Percentiles rank a stretch among this genome's conserved stretches.
Conservation (phyloP, 2,888 invertebrate species). For the Laspeyria flexula region DNA sequence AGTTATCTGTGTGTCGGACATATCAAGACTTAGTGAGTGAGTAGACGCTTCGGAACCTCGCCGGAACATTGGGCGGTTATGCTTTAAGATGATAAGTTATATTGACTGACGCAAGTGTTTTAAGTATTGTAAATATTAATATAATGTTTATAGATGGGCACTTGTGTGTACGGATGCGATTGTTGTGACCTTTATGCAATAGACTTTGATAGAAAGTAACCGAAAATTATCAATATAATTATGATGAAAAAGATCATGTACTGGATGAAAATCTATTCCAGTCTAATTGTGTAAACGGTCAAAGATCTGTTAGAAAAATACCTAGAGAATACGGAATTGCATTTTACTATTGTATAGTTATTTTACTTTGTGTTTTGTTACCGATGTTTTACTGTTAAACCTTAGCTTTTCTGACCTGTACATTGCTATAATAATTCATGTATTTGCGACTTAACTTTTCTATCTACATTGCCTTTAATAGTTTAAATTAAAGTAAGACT, state of each 20-base stretch:
- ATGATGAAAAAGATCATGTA: too few species aligned
- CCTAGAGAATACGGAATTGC: constrained; percentile 70
- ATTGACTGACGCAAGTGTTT: constrained; percentile 83
- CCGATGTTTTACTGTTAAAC: constrained; percentile 45
- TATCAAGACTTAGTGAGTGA: constrained; percentile 43
- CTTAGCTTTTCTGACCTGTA: constrained; percentile 58
- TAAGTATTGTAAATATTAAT: constrained; percentile 80
- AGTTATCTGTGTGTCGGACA: constrained; percentile 32
- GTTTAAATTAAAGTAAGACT: constrained; percentile 68
- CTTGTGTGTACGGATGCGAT: constrained; percentile 71
- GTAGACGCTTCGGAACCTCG: constrained; percentile 39
- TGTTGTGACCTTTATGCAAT: constrained; percentile 43
- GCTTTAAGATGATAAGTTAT: constrained; percentile 60
- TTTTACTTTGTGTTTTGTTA: constrained; percentile 42
- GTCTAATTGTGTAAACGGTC: constrained; percentile 37
- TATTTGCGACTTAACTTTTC: constrained; percentile 67
- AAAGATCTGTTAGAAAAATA: constrained; percentile 47
- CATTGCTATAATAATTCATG: constrained; percentile 58
- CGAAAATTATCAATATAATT: background rate
- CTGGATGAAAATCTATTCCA: constrained; percentile 6
- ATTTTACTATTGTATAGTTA: constrained; percentile 53
- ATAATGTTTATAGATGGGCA: constrained; percentile 67
- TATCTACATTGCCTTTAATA: constrained; percentile 76
- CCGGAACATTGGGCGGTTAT: constrained; percentile 42
- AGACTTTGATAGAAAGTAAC: constrained; percentile 18